These are phyloP conservation scores for Callipepla californica DNA, from an alignment of 2,113 vertebrate genomes.

Conservation along the genomic window DNA sequence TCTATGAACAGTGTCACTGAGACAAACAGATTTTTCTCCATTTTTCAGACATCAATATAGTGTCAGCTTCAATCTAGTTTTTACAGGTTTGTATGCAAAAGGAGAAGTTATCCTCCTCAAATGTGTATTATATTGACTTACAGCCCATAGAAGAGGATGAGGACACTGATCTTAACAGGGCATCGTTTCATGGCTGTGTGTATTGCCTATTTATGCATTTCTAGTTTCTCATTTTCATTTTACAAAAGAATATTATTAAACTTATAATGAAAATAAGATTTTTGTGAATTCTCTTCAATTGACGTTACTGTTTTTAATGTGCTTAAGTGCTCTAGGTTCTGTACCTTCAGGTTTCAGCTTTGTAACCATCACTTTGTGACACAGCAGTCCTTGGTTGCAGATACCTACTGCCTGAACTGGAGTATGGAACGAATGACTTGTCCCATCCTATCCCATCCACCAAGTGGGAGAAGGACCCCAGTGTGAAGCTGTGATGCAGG, in stretches of 20 bases:
- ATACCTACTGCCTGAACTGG: background rate
- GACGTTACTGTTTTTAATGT: background rate
- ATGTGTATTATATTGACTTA: background rate
- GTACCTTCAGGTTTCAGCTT: background rate
- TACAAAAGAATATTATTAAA: constrained; percentile 65
- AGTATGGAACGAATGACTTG: fast-evolving
- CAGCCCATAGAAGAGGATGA: background rate
- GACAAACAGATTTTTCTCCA: background rate
- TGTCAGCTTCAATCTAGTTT: background rate
- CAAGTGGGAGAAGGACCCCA: background rate
- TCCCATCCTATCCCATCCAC: too few relatives aligned
- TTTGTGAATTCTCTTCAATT: constrained; percentile 55
- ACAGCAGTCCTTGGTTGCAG: background rate
- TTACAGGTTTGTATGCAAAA: constrained; percentile 8
- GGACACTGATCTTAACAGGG: constrained; percentile 3
- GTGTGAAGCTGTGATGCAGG: background rate
- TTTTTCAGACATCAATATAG: background rate
- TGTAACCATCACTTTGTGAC: background rate
- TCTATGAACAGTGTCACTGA: background rate
- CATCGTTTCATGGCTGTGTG: constrained; percentile 21
- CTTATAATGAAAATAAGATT: constrained; percentile 47
- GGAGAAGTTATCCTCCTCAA: background rate
- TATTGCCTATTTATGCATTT: constrained; percentile 54
- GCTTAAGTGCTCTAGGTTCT: background rate
- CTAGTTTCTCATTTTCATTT: constrained; percentile 59